phyloP scores from a whole-genome alignment of 2,797 vertebrate genomes.

The Danio albolineatus region DNA sequence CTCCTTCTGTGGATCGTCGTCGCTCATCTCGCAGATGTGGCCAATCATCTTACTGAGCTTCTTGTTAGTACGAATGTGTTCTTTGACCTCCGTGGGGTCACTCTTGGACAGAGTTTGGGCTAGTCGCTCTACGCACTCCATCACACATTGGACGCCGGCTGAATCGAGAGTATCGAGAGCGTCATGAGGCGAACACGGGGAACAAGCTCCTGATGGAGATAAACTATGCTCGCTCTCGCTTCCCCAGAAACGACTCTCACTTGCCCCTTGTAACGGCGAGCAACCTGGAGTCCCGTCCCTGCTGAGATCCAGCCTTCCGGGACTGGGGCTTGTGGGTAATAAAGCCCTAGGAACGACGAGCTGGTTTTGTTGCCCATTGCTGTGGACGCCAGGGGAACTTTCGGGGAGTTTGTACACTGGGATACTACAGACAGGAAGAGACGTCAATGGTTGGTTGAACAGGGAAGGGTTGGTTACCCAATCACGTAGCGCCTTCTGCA shows the following conservation, averaged over 20 bases:
- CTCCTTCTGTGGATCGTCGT: constrained; percentile 68
- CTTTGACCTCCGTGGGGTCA: constrained; percentile 86
- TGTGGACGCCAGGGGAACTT: constrained; percentile 77
- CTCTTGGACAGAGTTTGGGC: constrained; percentile 84
- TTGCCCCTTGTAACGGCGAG: constrained; percentile 72
- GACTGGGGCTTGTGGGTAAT: constrained; percentile 82
- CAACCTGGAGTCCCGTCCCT: constrained; percentile 64
- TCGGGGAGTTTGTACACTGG: constrained; percentile 96
- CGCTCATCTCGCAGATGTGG: constrained; percentile 88
- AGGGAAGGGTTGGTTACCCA: constrained; percentile 97
- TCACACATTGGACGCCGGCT: constrained; percentile 86
- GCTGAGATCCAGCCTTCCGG: constrained; percentile 71
- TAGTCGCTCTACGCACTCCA: constrained; percentile 93
- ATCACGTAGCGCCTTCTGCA: constrained; percentile 96
- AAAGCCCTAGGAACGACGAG: constrained; percentile 74
- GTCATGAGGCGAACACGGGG: constrained; percentile 37
- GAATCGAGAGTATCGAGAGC: constrained; percentile 77
- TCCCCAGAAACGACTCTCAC: constrained; percentile 61
- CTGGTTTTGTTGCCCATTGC: constrained; percentile 78
- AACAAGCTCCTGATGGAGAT: constrained; percentile 38
- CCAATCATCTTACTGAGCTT: constrained; percentile 95
- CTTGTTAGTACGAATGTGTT: constrained; percentile 93
- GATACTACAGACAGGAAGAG: constrained; percentile 97
- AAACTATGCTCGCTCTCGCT: constrained; percentile 42
- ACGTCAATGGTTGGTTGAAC: constrained; percentile 96